Conservation (phyloP, 2,888 invertebrate species). For the Acrocera orbiculus region DNA sequence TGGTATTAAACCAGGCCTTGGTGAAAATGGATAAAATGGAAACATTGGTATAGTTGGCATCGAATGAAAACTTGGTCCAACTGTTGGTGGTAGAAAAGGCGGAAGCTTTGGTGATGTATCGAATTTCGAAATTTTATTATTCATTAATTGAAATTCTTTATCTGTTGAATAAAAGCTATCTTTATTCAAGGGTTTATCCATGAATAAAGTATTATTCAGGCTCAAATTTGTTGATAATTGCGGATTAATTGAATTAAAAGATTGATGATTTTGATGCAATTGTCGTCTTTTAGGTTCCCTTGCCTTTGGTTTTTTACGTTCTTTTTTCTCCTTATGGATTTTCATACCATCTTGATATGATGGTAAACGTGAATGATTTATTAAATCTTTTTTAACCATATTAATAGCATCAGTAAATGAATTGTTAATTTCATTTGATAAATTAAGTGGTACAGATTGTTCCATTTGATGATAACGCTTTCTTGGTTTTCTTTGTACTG, state of each 20-base stretch:
- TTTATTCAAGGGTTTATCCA: too few species aligned
- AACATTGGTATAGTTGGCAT: conserved; percentile 26
- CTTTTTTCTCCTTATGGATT: too few species aligned
- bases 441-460: conserved; percentile 8
- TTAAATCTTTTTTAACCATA: conserved; percentile 4
- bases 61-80: conserved; percentile 24
- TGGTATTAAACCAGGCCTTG: conserved; percentile 39
- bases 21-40: conserved; percentile 27
- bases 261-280: too few species aligned
- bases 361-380: background rate
- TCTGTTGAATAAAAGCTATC: too few species aligned
- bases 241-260: too few species aligned
- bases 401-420: background rate
- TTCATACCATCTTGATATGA: too few species aligned
- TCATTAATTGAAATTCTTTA: too few species aligned
- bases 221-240: too few species aligned
- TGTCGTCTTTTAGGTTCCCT: conserved; percentile 1
- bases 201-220: too few species aligned
- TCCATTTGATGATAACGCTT: conserved; percentile 2
- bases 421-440: conserved; percentile 4
- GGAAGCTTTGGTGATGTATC: background rate
- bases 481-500: conserved; percentile 2
- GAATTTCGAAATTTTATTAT: too few species aligned
- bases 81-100: conserved; percentile 1
- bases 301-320: conserved; percentile 4